A percentile compares a stretch with the other conserved stretches of the same genome.
Evolutionary conservation across 1,140 invertebrate species (phyloP).

Genomic region (Drosophila grimshawi): DNA sequence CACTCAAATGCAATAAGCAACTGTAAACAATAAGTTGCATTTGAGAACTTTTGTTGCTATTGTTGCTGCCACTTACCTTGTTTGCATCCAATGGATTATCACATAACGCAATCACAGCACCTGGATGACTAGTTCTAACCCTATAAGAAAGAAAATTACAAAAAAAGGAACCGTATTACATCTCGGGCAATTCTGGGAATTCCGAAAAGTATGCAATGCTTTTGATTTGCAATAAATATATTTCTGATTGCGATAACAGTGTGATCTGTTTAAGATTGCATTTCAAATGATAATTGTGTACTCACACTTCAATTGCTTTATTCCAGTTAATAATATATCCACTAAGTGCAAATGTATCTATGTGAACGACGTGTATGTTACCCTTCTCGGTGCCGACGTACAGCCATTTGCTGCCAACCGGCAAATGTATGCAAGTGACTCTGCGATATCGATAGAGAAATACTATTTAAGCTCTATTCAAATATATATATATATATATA

Average conservation of each 20-base stretch:
- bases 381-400: conserved; percentile 99
- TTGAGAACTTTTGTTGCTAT: background rate
- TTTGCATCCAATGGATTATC: conserved; percentile 97
- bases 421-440: conserved; percentile 96
- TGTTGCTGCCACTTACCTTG: conserved; percentile 88
- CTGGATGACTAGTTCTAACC: conserved; percentile 97
- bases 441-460: conserved; percentile 85
- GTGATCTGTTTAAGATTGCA: background rate
- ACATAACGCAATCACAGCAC: conserved; percentile 96
- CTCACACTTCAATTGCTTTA: conserved; percentile 99
- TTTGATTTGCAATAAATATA: background rate
- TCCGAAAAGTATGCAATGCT: background rate
- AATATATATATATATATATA: background rate
- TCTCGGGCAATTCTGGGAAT: background rate
- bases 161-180: no score
- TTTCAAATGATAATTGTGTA: conserved; percentile 75
- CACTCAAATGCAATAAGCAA: conserved; percentile 98
- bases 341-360: conserved; percentile 97
- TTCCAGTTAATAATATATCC: conserved; percentile 99
- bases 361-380: conserved; percentile 98
- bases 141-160: conserved; percentile 85
- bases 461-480: background rate
- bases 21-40: conserved; percentile 85
- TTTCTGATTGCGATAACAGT: no score
- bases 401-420: conserved; percentile 99